phyloP scores from a whole-genome alignment of 2,888 invertebrate genomes.

The Campaea margaritaria region DNA sequence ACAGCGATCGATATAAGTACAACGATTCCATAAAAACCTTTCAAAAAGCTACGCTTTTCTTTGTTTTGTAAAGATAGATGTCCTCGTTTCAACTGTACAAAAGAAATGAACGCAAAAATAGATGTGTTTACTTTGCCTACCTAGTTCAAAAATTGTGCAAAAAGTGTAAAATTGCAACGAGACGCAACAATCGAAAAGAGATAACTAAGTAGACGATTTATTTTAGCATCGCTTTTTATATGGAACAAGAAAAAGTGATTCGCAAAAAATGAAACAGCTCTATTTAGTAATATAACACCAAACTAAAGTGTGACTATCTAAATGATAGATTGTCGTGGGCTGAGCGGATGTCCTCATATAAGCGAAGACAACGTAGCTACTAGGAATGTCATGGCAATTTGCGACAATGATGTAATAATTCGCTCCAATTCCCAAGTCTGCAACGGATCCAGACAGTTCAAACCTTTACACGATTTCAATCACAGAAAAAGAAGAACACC shows the following conservation, averaged over 20 bases:
- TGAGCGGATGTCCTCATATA: conserved; percentile 79
- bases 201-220: conserved; percentile 18
- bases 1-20: conserved; percentile 55
- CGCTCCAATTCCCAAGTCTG: conserved; percentile 34
- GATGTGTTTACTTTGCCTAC: conserved; percentile 31
- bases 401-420: conserved; percentile 66
- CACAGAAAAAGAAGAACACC: not conserved
- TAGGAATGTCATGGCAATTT: conserved; percentile 74
- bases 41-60: conserved; percentile 10
- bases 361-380: conserved; percentile 70
- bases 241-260: conserved; percentile 5
- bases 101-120: conserved; percentile 17
- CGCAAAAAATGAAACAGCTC: conserved; percentile 29
- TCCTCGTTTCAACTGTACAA: conserved; percentile 12
- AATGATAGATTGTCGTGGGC: conserved; percentile 68
- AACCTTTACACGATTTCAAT: not conserved
- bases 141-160: conserved; percentile 29
- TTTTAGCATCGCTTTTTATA: conserved; percentile 22
- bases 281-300: conserved; percentile 38
- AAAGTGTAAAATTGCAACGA: conserved; percentile 26
- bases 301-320: conserved; percentile 35
- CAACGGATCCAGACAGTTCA: not conserved
- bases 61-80: conserved; percentile 10
- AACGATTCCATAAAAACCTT: conserved; percentile 18
- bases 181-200: conserved; percentile 25